Evolutionary conservation across 2,888 invertebrate genomes (phyloP).

Genomic region (Trissonchulus latispiculum): DNA sequence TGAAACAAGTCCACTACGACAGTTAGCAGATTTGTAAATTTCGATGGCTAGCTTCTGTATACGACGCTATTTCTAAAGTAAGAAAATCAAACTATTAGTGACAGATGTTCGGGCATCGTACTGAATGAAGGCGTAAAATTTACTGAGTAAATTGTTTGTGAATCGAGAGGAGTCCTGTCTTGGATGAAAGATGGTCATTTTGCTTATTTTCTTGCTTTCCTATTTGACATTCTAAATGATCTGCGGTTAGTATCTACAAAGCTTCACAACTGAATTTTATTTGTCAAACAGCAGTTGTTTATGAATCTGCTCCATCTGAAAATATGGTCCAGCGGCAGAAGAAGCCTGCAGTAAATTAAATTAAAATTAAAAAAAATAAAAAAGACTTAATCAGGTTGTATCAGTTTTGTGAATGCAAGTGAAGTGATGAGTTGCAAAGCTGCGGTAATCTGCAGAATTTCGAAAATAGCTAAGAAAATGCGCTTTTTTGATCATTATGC

Average conservation of each 20-base stretch:
- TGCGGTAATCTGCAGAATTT: too few relatives aligned
- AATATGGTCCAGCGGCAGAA: neutral
- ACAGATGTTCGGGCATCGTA: neutral
- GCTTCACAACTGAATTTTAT: neutral
- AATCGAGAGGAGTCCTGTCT: neutral
- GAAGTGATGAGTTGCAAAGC: too few relatives aligned
- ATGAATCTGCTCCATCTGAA: neutral
- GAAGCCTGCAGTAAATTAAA: too few relatives aligned
- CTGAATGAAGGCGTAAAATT: neutral
- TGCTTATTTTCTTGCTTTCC: neutral
- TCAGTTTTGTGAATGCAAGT: too few relatives aligned
- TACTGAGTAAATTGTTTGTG: neutral
- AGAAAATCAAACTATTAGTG: neutral
- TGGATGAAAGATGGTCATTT: neutral
- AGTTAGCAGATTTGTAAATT: neutral
- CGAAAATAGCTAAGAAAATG: too few relatives aligned
- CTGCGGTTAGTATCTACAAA: neutral
- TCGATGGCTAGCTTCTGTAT: conserved; percentile 7
- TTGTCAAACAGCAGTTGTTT: neutral
- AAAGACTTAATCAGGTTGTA: too few relatives aligned
- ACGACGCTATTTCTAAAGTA: neutral
- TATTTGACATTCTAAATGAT: neutral
- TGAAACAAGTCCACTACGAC: neutral
- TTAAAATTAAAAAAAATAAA: too few relatives aligned
- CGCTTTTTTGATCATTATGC: too few relatives aligned